Evolutionary conservation across 2,888 invertebrate species (phyloP), one percentile per base, ranked within the genome.

Genomic region (Eubasilissa splendida): DNA sequence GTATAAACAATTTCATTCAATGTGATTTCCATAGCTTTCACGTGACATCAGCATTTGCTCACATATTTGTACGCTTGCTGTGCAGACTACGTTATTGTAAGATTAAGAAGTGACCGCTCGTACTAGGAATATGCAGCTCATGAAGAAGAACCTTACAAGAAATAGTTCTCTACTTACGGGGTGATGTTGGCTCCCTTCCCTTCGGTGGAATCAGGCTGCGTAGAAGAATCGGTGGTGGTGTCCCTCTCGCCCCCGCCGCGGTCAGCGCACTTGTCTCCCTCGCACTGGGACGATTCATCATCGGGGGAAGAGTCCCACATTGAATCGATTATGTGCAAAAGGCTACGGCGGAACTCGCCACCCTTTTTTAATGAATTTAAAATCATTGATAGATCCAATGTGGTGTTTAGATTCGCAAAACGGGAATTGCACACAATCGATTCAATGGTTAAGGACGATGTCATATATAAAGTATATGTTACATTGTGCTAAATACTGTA

Each of bases 281-380:
- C 90, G 87, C 90, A 88, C 91, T 91, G 91, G 89, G 91, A 90
- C 88, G 88, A 88, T 89, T 90, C 91, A 89, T 90, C 90, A 84
- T 84, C 84, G 84, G 84, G 84, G 88, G 90, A 89, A 90, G 91
- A 91, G 89, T 91, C 91, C 91, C 91, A 91, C 91, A 91, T 87
- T 91, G 91, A 91, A 91, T 91, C 91, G 89, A 91, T 91, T 90
- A 91, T 91, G 91, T 91, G 91, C 91, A 91, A 91, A 90, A 91
- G 89, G 88, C 91, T 91, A 90, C 91, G 91, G 87, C 91, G 90
- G 88, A 91, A 91, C 86, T 91, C 91, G 76, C 82, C 83, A 80
- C 88, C 88, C 88, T 88, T 89, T 86, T 73, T 80, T 31, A 73
- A 79, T 77, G 77, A 80, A 82, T 79, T 77, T 80, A 66, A 74